Percentiles rank a stretch among this genome's conserved stretches.
phyloP scores from a whole-genome alignment of 2,113 vertebrate species.

The Saccopteryx leptura region DNA sequence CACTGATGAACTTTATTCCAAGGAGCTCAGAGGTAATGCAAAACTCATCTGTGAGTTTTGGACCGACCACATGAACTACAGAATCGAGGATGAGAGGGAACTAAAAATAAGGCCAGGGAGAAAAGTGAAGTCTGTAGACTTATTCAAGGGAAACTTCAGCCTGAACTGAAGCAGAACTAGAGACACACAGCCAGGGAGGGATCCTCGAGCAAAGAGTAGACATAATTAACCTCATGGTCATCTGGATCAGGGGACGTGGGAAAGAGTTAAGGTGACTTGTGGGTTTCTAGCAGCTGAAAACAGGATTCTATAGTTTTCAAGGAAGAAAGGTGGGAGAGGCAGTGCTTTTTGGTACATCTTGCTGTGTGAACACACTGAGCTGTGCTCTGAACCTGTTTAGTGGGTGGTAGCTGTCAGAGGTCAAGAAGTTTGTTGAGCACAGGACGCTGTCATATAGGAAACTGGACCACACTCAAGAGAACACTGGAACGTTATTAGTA shows the following conservation, averaged over 20 bases:
- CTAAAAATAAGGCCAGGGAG: neutral
- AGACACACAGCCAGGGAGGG: neutral
- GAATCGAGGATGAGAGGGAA: neutral
- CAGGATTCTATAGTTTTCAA: neutral
- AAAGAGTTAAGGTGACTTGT: too few relatives aligned
- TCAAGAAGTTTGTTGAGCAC: neutral
- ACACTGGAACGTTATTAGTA: neutral
- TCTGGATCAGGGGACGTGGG: too few relatives aligned
- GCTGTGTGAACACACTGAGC: neutral
- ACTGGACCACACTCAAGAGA: neutral
- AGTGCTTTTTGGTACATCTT: rapidly evolving
- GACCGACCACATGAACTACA: neutral
- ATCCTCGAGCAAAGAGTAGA: neutral
- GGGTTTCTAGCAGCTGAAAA: neutral
- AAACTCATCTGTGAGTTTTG: neutral
- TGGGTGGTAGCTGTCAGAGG: neutral
- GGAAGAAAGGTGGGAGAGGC: neutral
- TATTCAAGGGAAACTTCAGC: neutral
- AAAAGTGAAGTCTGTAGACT: neutral
- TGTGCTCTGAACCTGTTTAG: neutral
- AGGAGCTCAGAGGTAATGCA: neutral
- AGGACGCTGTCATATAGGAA: neutral
- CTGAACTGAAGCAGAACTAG: neutral
- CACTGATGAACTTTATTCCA: neutral
- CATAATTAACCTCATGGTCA: neutral